Evolutionary conservation across 2,113 vertebrate species (phyloP).

Genomic region (Labeo rohita): DNA sequence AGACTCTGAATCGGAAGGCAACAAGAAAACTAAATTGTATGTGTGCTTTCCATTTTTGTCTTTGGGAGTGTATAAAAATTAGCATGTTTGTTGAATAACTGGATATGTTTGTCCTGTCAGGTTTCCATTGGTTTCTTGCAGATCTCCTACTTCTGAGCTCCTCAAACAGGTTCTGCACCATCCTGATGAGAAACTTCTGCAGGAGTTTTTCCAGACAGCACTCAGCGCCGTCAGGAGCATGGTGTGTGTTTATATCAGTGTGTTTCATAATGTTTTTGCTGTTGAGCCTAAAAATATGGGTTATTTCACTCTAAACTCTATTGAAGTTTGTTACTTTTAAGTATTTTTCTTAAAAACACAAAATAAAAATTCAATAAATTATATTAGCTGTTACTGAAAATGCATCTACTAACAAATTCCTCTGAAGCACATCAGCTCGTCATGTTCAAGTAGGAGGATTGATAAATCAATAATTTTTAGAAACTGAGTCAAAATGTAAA

Average conservation of each 20-base stretch:
- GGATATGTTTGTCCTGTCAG: conserved; percentile 57
- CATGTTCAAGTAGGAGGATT: background rate
- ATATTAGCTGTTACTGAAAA: background rate
- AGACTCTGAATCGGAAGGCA: conserved; percentile 47
- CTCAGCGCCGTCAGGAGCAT: conserved; percentile 73
- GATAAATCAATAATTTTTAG: background rate
- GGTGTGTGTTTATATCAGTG: conserved; percentile 63
- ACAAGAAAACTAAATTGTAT: conserved; percentile 52
- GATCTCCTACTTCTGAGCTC: conserved; percentile 61
- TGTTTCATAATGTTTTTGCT: background rate
- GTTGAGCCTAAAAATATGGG: conserved; percentile 52
- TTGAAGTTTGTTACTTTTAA: too few species aligned
- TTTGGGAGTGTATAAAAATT: background rate
- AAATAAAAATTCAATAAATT: too few species aligned
- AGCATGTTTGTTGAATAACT: background rate
- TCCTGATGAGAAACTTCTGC: conserved; percentile 73
- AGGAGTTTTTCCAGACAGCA: conserved; percentile 74
- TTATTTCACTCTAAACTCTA: too few species aligned
- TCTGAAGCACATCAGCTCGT: background rate
- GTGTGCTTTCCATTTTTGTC: conserved; percentile 17
- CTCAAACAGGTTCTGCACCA: conserved; percentile 55
- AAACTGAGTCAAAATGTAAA: background rate
- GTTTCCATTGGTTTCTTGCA: conserved; percentile 72
- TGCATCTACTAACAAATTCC: background rate
- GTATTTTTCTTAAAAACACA: too few species aligned